These are phyloP conservation scores for Drymodes brunneopygia DNA, from an alignment of 2,113 vertebrate species.

Conservation along the genomic window DNA sequence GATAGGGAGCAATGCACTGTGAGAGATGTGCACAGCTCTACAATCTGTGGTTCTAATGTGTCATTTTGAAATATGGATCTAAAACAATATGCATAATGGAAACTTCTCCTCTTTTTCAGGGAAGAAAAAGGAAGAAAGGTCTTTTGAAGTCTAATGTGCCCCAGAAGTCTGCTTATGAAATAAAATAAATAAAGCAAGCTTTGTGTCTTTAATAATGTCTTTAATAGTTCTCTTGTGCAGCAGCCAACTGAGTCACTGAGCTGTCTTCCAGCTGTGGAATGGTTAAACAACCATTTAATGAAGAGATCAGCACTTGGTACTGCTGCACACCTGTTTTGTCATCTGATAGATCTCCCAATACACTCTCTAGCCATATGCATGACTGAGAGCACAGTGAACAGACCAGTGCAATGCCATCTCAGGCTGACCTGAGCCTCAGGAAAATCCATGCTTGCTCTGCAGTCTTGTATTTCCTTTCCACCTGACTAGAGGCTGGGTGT, in stretches of 20 bases:
- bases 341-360: not conserved
- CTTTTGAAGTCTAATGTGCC: not conserved
- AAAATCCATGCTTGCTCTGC: not conserved
- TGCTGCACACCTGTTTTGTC: not conserved
- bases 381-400: not conserved
- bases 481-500: not conserved
- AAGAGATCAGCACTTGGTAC: not conserved
- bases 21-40: not conserved
- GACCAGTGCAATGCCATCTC: not conserved
- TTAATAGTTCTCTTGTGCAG: not conserved
- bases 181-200: not conserved
- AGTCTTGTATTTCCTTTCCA: not conserved
- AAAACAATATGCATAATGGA: not conserved
- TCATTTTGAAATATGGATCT: not conserved
- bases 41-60: not conserved
- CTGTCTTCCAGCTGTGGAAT: not conserved
- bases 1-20: not conserved
- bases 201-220: too few species aligned
- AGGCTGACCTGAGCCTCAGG: not conserved
- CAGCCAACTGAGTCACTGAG: not conserved
- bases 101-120: not conserved
- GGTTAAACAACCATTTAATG: too few species aligned
- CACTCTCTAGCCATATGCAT: accelerated
- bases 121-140: not conserved
- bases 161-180: not conserved